Percentiles rank a stretch among this genome's conserved stretches.
These are phyloP conservation scores for Dicaeum eximium DNA, from an alignment of 2,113 vertebrate genomes.

Conservation along the genomic window DNA sequence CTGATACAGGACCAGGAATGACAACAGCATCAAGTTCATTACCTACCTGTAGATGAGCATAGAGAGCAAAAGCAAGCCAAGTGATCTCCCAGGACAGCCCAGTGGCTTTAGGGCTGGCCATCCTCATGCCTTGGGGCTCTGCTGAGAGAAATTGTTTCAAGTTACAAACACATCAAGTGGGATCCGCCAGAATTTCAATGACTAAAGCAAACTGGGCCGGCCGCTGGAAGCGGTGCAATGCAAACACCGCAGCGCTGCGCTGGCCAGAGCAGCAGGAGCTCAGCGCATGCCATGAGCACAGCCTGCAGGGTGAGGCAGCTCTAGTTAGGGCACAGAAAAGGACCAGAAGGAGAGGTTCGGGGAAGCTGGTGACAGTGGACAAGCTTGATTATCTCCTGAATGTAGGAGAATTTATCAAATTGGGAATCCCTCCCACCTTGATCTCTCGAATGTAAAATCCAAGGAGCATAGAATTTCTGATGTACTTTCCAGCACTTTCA, in stretches of 20 bases:
- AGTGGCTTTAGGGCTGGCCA: slow-evolving; percentile 33
- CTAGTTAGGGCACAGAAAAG: not conserved
- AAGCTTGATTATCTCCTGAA: not conserved
- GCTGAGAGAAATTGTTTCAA: slow-evolving; percentile 40
- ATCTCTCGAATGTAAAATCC: not conserved
- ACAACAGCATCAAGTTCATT: not conserved
- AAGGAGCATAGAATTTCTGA: not conserved
- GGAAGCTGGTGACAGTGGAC: not conserved
- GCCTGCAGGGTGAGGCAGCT: slow-evolving; percentile 36
- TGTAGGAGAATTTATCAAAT: not conserved
- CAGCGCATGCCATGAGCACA: slow-evolving; percentile 40
- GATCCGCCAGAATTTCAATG: slow-evolving; percentile 9
- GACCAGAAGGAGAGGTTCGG: not conserved
- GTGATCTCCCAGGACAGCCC: slow-evolving; percentile 56
- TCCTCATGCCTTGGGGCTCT: slow-evolving; percentile 14
- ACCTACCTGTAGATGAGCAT: slow-evolving; percentile 70
- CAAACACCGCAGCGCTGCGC: slow-evolving; percentile 34
- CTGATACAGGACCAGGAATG: not conserved
- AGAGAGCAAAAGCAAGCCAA: slow-evolving; percentile 59
- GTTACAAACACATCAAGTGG: slow-evolving; percentile 29
- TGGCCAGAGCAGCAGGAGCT: not conserved
- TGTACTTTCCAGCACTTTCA: not conserved
- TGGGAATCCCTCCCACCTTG: not conserved
- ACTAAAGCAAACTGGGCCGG: slow-evolving; percentile 52
- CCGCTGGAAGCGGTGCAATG: slow-evolving; percentile 39